Evolutionary conservation across 64 coral and sea anemone species (phyloP).

Genomic region (Porites australiensis): DNA sequence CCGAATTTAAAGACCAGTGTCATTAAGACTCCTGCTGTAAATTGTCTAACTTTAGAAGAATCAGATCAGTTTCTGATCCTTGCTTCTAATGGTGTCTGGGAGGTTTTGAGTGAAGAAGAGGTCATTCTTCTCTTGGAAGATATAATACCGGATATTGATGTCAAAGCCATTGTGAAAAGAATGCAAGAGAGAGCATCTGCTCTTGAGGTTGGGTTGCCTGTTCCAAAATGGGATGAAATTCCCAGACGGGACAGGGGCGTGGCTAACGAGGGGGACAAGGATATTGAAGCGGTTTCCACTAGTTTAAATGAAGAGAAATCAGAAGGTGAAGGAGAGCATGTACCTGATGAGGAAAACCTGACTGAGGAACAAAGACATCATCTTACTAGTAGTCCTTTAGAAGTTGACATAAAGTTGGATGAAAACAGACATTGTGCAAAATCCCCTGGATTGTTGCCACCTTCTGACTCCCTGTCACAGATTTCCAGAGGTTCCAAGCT

Average conservation of each 20-base stretch:
- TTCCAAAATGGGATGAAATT: constrained; percentile 28
- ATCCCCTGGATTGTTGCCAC: not conserved
- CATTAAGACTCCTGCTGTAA: constrained; percentile 77
- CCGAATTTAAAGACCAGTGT: constrained; percentile 82
- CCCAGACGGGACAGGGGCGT: constrained; percentile 26
- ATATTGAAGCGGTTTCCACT: not conserved
- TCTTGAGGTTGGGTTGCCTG: not conserved
- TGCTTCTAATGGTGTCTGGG: constrained; percentile 93
- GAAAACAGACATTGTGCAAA: not conserved
- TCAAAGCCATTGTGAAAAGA: constrained; percentile 72
- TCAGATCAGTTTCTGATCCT: constrained; percentile 85
- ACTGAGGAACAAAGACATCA: not conserved
- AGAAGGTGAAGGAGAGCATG: not conserved
- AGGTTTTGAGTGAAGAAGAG: constrained; percentile 93
- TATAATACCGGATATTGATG: constrained; percentile 88
- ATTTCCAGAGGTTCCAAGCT: not conserved
- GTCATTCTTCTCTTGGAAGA: constrained; percentile 89
- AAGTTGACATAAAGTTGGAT: constrained; percentile 2
- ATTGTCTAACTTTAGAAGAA: constrained; percentile 73
- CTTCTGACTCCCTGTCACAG: not conserved
- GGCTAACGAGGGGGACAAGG: not conserved
- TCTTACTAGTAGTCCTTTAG: not conserved
- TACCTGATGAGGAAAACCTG: not conserved
- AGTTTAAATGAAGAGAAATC: not conserved
- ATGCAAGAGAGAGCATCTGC: constrained; percentile 53